Evolutionary conservation across 2,888 invertebrate species (phyloP).

Genomic region (Therioaphis trifolii): DNA sequence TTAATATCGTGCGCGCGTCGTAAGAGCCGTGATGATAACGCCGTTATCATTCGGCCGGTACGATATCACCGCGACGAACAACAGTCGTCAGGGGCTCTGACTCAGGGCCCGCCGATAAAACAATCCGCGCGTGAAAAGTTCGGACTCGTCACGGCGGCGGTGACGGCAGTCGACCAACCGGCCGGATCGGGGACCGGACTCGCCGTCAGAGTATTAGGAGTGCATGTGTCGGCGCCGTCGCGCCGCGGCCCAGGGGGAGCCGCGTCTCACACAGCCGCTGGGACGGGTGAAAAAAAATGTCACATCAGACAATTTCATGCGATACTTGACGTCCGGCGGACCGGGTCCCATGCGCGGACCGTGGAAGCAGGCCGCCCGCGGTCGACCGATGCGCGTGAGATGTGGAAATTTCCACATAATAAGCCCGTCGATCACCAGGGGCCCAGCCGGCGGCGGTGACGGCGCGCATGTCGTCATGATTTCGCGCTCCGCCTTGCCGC

Average conservation of each 20-base stretch:
- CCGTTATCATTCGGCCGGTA: too few relatives aligned
- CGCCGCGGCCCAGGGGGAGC: neutral
- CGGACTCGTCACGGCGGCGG: too few relatives aligned
- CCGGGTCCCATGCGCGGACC: constrained; percentile 28
- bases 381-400: constrained; percentile 7
- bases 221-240: neutral
- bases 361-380: neutral
- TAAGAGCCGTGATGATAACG: too few relatives aligned
- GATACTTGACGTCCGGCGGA: constrained; percentile 33
- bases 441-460: neutral
- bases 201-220: constrained; percentile 46
- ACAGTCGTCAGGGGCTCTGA: too few relatives aligned
- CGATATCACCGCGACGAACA: too few relatives aligned
- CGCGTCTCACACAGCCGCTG: too few relatives aligned
- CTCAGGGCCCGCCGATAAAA: too few relatives aligned
- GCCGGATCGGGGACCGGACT: constrained; percentile 21
- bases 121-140: too few relatives aligned
- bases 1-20: too few relatives aligned
- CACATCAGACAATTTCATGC: constrained; percentile 48
- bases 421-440: constrained; percentile 38
- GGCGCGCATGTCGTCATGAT: neutral
- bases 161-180: neutral
- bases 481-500: too few relatives aligned
- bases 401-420: constrained; percentile 59
- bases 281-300: constrained; percentile 48